Conservation (phyloP, 2,888 invertebrate species). For the Campoplex capitator region DNA sequence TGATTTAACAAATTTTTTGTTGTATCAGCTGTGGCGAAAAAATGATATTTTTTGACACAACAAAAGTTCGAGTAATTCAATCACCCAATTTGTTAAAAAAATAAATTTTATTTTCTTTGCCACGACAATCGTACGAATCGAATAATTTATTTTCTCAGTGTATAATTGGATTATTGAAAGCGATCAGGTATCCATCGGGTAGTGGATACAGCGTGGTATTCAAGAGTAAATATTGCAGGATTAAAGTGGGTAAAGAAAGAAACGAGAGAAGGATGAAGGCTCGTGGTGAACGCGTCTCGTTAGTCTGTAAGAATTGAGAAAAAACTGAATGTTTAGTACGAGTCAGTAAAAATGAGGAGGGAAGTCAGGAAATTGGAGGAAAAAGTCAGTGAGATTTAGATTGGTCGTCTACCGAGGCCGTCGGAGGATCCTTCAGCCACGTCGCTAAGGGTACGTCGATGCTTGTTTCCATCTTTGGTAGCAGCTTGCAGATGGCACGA, state of each 20-base stretch:
- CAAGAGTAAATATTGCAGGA: neutral
- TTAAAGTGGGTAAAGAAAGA: neutral
- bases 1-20: too few relatives aligned
- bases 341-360: neutral
- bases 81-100: too few relatives aligned
- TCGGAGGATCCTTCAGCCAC: constrained; percentile 84
- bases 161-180: too few relatives aligned
- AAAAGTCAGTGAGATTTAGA: constrained; percentile 66
- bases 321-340: neutral
- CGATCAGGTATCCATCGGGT: neutral
- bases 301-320: neutral
- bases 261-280: constrained; percentile 1
- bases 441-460: constrained; percentile 84
- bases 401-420: constrained; percentile 83
- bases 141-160: too few relatives aligned
- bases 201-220: neutral
- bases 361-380: constrained; percentile 43
- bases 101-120: too few relatives aligned
- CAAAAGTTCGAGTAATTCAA: too few relatives aligned
- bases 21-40: too few relatives aligned
- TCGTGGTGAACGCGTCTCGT: constrained; percentile 22
- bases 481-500: constrained; percentile 90
- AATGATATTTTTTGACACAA: too few relatives aligned
- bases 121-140: too few relatives aligned
- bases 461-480: constrained; percentile 79